Conservation (phyloP, 2,113 vertebrate genomes). For the Pristiophorus japonicus region DNA sequence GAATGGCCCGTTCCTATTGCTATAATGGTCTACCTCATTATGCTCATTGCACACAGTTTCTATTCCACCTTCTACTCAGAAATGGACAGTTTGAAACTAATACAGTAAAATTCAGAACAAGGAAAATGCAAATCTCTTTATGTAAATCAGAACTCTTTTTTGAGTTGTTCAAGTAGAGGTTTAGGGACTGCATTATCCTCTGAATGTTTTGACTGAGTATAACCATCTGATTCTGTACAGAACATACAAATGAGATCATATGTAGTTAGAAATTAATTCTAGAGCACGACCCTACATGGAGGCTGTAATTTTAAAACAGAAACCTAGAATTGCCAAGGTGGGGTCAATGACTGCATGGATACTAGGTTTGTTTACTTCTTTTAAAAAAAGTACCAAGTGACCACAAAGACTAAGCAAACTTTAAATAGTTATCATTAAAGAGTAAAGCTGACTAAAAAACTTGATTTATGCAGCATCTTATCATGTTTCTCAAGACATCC, state of each 20-base stretch:
- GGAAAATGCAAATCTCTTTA: background rate
- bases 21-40: background rate
- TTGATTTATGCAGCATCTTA: background rate
- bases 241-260: no score
- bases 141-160: background rate
- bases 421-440: background rate
- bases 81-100: background rate
- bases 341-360: background rate
- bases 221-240: no score
- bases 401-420: background rate
- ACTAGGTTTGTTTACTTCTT: background rate
- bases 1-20: background rate
- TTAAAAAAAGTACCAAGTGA: background rate
- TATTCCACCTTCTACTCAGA: background rate
- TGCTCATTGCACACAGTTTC: background rate
- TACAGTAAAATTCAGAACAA: background rate
- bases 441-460: background rate
- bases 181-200: background rate
- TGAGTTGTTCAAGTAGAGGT: background rate
- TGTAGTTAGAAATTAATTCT: no score
- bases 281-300: no score
- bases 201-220: no score
- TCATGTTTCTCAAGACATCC: background rate
- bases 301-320: no score
- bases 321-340: no score